phyloP scores from a whole-genome alignment of 35 echinoderm and acorn worm species.

The Lytechinus variegatus region DNA sequence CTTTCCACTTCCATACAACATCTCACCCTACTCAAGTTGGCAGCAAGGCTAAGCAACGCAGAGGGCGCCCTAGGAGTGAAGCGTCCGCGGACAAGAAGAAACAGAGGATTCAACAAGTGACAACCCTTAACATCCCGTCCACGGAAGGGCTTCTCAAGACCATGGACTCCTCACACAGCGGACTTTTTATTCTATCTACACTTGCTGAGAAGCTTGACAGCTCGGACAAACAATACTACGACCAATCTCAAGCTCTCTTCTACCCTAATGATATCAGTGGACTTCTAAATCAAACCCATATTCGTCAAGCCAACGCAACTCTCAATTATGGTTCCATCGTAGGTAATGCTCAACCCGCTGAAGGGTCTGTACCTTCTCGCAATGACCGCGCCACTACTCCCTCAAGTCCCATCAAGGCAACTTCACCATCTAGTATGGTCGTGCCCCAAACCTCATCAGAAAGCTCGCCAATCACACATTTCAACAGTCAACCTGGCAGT shows the following conservation, averaged over 20 bases:
- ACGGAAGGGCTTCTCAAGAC: conserved; percentile 49
- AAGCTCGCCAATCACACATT: background rate
- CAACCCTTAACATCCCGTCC: conserved; percentile 49
- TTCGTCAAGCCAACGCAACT: background rate
- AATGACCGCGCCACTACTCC: conserved; percentile 19
- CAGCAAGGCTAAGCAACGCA: conserved; percentile 38
- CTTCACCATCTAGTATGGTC: conserved; percentile 27
- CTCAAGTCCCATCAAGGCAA: conserved; percentile 16
- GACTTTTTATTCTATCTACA: conserved; percentile 34
- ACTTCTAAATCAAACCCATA: background rate
- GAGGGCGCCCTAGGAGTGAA: conserved; percentile 24
- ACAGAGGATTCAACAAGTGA: background rate
- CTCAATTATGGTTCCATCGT: conserved; percentile 7
- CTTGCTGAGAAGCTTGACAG: conserved; percentile 32
- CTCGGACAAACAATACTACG: background rate
- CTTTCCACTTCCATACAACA: conserved; percentile 59
- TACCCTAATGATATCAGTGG: conserved; percentile 28
- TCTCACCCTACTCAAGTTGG: conserved; percentile 33
- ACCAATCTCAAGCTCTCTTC: background rate
- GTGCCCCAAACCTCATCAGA: background rate
- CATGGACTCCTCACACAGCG: conserved; percentile 35
- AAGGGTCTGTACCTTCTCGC: conserved; percentile 44
- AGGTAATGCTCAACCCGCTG: conserved; percentile 38
- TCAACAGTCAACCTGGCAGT: conserved; percentile 47
- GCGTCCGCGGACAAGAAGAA: background rate